Evolutionary conservation across 1,140 invertebrate species (phyloP), one percentile per base, ranked within the genome.

Genomic region (Ceratosolen fusciceps): DNA sequence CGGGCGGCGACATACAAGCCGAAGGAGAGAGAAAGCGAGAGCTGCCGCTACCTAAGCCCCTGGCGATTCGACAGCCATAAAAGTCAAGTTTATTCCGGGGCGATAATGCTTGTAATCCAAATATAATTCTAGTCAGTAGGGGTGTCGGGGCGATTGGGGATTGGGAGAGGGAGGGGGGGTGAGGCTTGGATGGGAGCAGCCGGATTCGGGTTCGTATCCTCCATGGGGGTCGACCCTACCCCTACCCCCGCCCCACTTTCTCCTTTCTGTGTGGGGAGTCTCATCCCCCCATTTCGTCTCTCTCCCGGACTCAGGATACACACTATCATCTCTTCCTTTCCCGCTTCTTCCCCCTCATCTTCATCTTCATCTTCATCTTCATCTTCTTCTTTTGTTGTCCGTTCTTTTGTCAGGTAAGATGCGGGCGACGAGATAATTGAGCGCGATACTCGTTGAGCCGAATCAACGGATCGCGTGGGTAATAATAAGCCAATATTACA

Each of bases 51-150:
- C 29, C 29, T 39, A 81, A 82, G 81, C 84, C 84, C 85, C 80
- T 81, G 80, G 79, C 83, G 84, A 85, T 84, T 85, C 81, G 83
- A 83, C 83, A 82, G 79, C 84, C 86, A 89, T 90, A 90, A 90
- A 90, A 90, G 87, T 90, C 88, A 89, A 88, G 88, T 90, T 89
- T 89, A 90, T 87, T 88, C 81, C 82, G 77, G 84, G 85, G 86
- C 85, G 87, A 90, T 90, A 90, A 90, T 90, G 88, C 88, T 89
- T 88, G 88, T 90, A 88, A 90, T 90, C 87, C 88, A 87, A 90
- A 90, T 90, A 90, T 89, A 90, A 90, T 90, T 90, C 86, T 86
- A 85, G 85, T 87, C 80, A 68, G n/a, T n/a, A n/a, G n/a, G 82
- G 83, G 80, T 39, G 52, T 12, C 58, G 71, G n/a, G n/a, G n/a